Evolutionary conservation across 1,140 invertebrate genomes (phyloP), one percentile per base, ranked within the genome.

Genomic region (Lordiphosa clarofinis): DNA sequence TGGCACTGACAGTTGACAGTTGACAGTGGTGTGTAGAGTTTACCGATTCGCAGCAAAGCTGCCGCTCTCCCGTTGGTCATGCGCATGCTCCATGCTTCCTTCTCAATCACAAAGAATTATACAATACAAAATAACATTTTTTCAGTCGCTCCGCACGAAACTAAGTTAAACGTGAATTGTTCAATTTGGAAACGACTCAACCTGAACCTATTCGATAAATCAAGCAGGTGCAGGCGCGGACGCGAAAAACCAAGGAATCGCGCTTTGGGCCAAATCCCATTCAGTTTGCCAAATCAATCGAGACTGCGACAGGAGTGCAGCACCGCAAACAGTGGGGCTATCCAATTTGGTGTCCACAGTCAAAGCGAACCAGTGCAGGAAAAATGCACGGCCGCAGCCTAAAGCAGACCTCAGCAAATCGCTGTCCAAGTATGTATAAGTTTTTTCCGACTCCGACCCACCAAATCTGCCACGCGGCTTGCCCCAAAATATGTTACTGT

Each of bases 111-210:
- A 37, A 33, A 13, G 38, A 74, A 76, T 76, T 76, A 76, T 76
- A 76, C 73, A 76, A 76, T 76, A 76, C 67, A 67, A 71, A 76
- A 75, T 71, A 67, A 62, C 35, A 38, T 49, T 59, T 74, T 66
- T 71, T 56, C 55, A 55, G 40, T 39, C 42, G 15, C 35, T 49
- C 42, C 13, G 40, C 42, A 44, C 4, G 21, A 56, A 36, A 13
- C 33, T 6, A 36, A 33, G 46, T 37, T 42, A 11, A 46, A 28
- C 12, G 10, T 49, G 21, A 28, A 44, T 36, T 42, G 35, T 43
- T 15, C 24, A 53, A 48, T 21, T 15, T 21, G 5, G 19, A 38
- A 53, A 19, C 33, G 24, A 47, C 24, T 33, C 28, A 3, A 10
- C 42, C 24, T 33, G 7, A 3, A 10, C 42, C 15, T 19, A 42